A percentile compares a stretch with the other conserved stretches of the same genome.
Evolutionary conservation across 1,140 invertebrate species (phyloP).

Genomic region (Dryas iulia): DNA sequence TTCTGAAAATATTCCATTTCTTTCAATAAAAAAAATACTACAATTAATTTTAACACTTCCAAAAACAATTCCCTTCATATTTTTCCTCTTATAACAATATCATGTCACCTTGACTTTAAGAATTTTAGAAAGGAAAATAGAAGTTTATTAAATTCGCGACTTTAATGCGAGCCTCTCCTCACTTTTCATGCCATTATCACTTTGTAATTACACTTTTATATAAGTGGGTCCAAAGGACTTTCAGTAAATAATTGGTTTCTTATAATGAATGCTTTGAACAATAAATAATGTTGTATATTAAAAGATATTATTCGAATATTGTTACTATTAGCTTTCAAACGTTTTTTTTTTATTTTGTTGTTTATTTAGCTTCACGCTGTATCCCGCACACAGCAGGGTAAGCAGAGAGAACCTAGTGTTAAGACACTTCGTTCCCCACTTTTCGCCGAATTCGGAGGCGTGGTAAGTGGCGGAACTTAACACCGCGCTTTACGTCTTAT

Average conservation of each 20-base stretch:
- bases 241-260: neutral
- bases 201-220: neutral
- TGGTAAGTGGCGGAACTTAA: too few species aligned
- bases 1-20: too few species aligned
- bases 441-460: too few species aligned
- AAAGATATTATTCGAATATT: too few species aligned
- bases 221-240: neutral
- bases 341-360: too few species aligned
- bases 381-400: too few species aligned
- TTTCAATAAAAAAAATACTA: neutral
- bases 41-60: neutral
- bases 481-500: too few species aligned
- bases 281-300: neutral
- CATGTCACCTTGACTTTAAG: neutral
- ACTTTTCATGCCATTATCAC: neutral
- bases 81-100: neutral
- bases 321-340: too few species aligned
- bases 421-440: too few species aligned
- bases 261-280: neutral
- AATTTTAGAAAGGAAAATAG: neutral
- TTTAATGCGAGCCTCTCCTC: neutral
- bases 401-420: too few species aligned
- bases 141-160: conserved; percentile 2
- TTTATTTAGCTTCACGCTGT: too few species aligned
- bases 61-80: neutral